Conservation (phyloP, 2,888 invertebrate species). For the Acanthosepion lycidas region DNA sequence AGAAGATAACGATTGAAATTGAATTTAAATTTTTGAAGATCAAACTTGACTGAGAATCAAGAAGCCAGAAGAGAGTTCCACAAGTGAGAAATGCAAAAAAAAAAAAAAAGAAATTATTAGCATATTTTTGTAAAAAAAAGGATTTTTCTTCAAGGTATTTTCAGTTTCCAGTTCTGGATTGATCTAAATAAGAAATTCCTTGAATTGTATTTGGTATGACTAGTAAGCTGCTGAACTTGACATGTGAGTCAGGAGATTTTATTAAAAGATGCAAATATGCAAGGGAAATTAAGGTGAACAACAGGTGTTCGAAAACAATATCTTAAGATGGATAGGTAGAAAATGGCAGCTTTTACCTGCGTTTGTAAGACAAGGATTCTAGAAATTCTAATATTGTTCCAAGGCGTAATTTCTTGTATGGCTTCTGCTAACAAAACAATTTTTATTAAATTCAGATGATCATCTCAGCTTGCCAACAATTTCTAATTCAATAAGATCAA, state of each 20-base stretch:
- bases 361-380: background rate
- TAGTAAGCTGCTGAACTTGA: background rate
- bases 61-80: too few species aligned
- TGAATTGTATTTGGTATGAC: background rate
- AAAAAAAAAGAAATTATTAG: too few species aligned
- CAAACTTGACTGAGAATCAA: too few species aligned
- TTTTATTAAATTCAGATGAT: background rate
- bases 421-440: background rate
- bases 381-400: background rate
- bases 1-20: too few species aligned
- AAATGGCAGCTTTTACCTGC: background rate
- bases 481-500: background rate
- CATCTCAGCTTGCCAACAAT: background rate
- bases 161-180: too few species aligned
- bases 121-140: too few species aligned
- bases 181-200: too few species aligned
- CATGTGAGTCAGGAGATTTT: background rate
- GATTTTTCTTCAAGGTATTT: too few species aligned
- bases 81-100: too few species aligned
- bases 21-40: too few species aligned
- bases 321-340: background rate
- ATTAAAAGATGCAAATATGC: background rate
- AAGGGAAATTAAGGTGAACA: background rate
- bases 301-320: background rate
- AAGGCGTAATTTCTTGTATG: background rate